These are phyloP conservation scores for Papilio glaucus DNA, from an alignment of 1,140 invertebrate genomes.

Conservation along the genomic window DNA sequence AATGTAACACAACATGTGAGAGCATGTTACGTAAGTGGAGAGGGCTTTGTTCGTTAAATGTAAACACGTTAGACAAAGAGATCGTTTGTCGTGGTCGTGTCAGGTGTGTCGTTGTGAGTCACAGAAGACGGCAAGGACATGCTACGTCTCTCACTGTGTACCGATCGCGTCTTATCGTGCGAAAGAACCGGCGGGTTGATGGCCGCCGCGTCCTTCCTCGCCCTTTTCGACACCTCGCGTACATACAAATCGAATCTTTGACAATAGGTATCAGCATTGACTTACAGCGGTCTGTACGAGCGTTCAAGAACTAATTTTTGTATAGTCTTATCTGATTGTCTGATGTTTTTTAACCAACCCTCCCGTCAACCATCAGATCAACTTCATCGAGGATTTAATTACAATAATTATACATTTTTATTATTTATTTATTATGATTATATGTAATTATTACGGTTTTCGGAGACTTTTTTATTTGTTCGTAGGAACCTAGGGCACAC, in stretches of 20 bases:
- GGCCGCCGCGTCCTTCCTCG: conserved; percentile 71
- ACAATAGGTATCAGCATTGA: conserved; percentile 14
- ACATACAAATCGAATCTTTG: conserved; percentile 42
- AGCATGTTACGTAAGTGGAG: background rate
- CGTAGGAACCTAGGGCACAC: too few relatives aligned
- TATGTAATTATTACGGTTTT: background rate
- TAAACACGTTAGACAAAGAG: conserved; percentile 3
- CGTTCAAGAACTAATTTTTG: background rate
- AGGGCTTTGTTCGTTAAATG: conserved; percentile 12
- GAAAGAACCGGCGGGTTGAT: conserved; percentile 51
- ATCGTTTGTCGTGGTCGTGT: background rate
- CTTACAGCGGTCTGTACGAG: conserved; percentile 35
- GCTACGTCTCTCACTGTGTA: too few relatives aligned
- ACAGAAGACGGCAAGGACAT: too few relatives aligned
- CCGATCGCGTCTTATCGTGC: conserved; percentile 12
- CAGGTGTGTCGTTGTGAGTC: background rate
- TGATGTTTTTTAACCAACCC: too few relatives aligned
- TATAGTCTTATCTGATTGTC: too few relatives aligned
- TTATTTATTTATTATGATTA: background rate
- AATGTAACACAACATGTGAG: background rate
- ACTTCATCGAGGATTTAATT: background rate
- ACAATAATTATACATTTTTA: background rate
- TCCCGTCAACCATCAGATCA: background rate
- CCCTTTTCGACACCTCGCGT: conserved; percentile 63
- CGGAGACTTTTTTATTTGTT: background rate